A percentile compares a stretch with the other conserved stretches of the same genome.
Conservation (phyloP, 2,888 invertebrate genomes). For the Carcina quercana region DNA sequence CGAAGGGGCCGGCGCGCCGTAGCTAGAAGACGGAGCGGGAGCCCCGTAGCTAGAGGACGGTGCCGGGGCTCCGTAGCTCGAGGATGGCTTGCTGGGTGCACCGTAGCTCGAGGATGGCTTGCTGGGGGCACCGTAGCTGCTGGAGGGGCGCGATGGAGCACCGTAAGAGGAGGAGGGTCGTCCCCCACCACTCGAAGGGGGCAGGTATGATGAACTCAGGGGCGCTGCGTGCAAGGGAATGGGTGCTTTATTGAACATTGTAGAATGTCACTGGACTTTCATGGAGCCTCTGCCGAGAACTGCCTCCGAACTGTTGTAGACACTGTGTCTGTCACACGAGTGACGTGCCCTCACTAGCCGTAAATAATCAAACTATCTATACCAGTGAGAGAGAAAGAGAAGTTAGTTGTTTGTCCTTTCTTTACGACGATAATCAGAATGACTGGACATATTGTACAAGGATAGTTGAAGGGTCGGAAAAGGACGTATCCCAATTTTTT, state of each 20-base stretch:
- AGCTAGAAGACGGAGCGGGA: slow-evolving; percentile 37
- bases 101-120: slow-evolving; percentile 47
- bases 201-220: slow-evolving; percentile 72
- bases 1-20: slow-evolving; percentile 41
- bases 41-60: slow-evolving; percentile 38
- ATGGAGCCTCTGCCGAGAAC: not conserved
- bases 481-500: too few relatives aligned
- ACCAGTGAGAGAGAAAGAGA: too few relatives aligned
- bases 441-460: too few relatives aligned
- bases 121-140: slow-evolving; percentile 23
- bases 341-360: too few relatives aligned
- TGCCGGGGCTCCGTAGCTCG: slow-evolving; percentile 49
- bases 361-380: too few relatives aligned
- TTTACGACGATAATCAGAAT: too few relatives aligned
- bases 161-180: slow-evolving; percentile 50
- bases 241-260: slow-evolving; percentile 17
- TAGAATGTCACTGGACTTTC: slow-evolving; percentile 7
- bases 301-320: too few relatives aligned
- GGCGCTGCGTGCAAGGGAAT: slow-evolving; percentile 60
- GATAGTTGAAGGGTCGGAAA: too few relatives aligned
- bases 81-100: slow-evolving; percentile 51
- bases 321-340: too few relatives aligned
- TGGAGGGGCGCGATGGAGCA: slow-evolving; percentile 42
- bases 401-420: too few relatives aligned
- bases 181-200: slow-evolving; percentile 68